Evolutionary conservation across 2,888 invertebrate genomes (phyloP), one percentile per base, ranked within the genome.

Genomic region (Aquatica leii): DNA sequence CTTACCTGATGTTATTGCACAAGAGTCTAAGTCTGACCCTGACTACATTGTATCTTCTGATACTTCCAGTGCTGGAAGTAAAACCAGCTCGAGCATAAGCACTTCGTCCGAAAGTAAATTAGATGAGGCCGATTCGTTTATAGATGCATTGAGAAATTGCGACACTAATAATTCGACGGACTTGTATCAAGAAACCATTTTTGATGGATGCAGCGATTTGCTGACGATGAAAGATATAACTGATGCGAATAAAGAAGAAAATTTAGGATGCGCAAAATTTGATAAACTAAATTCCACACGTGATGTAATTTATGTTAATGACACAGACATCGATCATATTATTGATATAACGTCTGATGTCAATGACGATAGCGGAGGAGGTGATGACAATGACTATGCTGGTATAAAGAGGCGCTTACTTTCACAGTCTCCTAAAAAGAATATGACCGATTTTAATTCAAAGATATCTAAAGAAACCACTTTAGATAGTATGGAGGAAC

Each of bases 361-460:
- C 18, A 46, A 17, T 18, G 46, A 46, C 18, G 11, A 18, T 20
- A 11, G 11, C 9, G 46, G 20, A 12, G 11, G 37, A 5, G 37
- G 37, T 3, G 37, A 11, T 12, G 20, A 46, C 4, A 18, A 11
- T 8, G 18, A 20, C 17, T 18, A 18, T 11, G 18, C 11, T 5
- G 20, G 9, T 18, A 11, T 46, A 9, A 46, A 18, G 8, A 46
- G 18, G 18, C 15, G 43, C 4, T 8, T 15, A 15, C 43, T 37
- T 49, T 43, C 41, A 58, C 11, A 35, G 20, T 57, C 14, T 34
- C 0, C 50, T 58, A 15, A 40, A 52, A 34, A 63, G 58, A 52
- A 66, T 66, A 8, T 58, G 64, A 9, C 71, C 37, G 62, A 66
- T 20, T 69, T 67, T 8, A 61, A 56, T 40, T 37, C 54, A 41